Evolutionary conservation across 2,888 invertebrate genomes (phyloP).

Genomic region (Lamellibrachia columna): DNA sequence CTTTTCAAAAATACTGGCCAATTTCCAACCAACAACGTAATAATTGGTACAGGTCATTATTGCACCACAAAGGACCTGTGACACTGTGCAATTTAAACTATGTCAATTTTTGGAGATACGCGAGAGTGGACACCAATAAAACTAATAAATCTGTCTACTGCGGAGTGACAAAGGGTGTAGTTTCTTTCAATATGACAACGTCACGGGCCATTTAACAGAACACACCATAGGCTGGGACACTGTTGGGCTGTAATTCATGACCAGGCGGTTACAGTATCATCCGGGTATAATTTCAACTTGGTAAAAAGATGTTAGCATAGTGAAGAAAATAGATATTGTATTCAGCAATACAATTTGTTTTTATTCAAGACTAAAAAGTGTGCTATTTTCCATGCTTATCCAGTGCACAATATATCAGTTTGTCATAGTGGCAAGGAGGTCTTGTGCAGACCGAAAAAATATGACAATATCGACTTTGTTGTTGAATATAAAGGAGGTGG

Average conservation of each 20-base stretch:
- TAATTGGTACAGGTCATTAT: background rate
- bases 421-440: no score
- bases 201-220: background rate
- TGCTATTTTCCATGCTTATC: background rate
- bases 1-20: constrained; percentile 1
- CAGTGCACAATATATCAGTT: background rate
- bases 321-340: background rate
- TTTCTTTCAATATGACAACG: background rate
- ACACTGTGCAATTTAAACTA: constrained; percentile 1
- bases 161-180: background rate
- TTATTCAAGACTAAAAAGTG: background rate
- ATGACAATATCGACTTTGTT: background rate
- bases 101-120: background rate
- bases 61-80: background rate
- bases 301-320: background rate
- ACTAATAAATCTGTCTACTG: background rate
- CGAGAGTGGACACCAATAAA: background rate
- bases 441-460: background rate
- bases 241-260: background rate
- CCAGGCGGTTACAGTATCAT: background rate
- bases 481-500: background rate
- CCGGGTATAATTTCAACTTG: background rate
- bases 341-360: background rate
- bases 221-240: background rate
- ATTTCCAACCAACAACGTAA: background rate